Evolutionary conservation across 2,888 invertebrate species (phyloP).

Genomic region (Arge pagana): DNA sequence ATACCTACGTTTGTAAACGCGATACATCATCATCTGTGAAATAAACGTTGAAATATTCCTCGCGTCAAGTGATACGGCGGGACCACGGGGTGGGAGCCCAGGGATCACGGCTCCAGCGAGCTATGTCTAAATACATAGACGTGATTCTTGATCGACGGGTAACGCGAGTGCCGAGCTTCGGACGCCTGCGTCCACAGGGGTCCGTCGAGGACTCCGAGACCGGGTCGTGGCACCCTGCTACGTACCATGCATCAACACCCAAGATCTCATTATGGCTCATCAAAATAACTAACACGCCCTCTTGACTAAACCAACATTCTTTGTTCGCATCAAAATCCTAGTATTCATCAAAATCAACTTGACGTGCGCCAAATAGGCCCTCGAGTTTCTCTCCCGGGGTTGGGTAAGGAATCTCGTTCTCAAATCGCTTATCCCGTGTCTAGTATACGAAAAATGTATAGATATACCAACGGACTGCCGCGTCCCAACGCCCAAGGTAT

Average conservation of each 20-base stretch:
- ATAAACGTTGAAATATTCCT: conserved; percentile 50
- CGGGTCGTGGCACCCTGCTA: conserved; percentile 51
- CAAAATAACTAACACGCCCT: conserved; percentile 56
- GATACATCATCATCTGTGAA: conserved; percentile 50
- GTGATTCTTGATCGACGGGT: conserved; percentile 56
- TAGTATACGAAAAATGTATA: too few species aligned
- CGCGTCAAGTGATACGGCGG: conserved; percentile 37
- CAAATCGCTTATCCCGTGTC: too few species aligned
- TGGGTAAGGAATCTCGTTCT: conserved; percentile 9
- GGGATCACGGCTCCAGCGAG: conserved; percentile 43
- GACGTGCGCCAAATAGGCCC: conserved; percentile 19
- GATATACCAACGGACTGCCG: too few species aligned
- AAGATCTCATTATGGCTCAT: conserved; percentile 55
- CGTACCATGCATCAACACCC: conserved; percentile 58
- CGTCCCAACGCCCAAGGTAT: too few species aligned
- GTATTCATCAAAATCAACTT: conserved; percentile 54
- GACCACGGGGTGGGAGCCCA: conserved; percentile 22
- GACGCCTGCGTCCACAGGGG: conserved; percentile 37
- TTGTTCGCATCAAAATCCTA: conserved; percentile 47
- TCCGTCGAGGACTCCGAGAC: conserved; percentile 11
- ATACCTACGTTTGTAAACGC: conserved; percentile 33
- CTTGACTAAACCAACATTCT: conserved; percentile 55
- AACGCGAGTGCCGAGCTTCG: conserved; percentile 42
- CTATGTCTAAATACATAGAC: conserved; percentile 56
- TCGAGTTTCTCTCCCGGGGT: conserved; percentile 5